Base-by-base conservation (phyloP, 2,888 invertebrate genomes). In the Agriopis marginaria region DNA sequence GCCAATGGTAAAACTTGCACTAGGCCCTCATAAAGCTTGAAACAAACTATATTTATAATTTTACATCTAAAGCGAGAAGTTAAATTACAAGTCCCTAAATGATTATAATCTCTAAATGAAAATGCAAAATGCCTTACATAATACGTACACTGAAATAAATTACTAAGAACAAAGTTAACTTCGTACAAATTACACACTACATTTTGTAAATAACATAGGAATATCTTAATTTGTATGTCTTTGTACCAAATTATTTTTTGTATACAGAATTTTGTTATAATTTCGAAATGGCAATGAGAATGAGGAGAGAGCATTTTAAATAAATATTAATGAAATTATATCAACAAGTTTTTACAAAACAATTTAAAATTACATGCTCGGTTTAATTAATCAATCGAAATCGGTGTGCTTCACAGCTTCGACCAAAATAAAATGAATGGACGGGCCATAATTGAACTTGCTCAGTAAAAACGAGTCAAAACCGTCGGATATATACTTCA, bases 181-280 rank as follows among this genome's bases (percentile, higher is more conserved):
- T 80, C 77, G 76, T 82, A 80, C 79, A 80, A 23, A 64, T 77
- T 79, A 86, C 78, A 88, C 83, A 79, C 87, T 90, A 89, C 84
- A 83, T 89, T n/a, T 91, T 91, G 89, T 92, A 86, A 87, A 90
- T 85, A 87, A 88, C 82, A 83, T 87, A 90, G 83, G 85, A 87
- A 89, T 91, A 91, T 89, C 90, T 92, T 90, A 91, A 86, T 91
- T 93, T 92, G 92, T 92, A 89, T 90, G 86, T 90, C 83, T 93
- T 93, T 93, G 93, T 93, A 93, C 93, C 92, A 92, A 92, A 91
- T 86, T 79, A 84, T 89, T 82, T 83, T 86, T 85, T 77, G 82
- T 84, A 81, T 79, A 82, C 79, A 83, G 78, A 77, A 81, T 80
- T 83, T 78, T 79, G 42, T 78, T 73, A 69, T 50, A 82, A 86